These are phyloP conservation scores for Melinopterus prodromus DNA, from an alignment of 2,888 invertebrate species.

Conservation along the genomic window DNA sequence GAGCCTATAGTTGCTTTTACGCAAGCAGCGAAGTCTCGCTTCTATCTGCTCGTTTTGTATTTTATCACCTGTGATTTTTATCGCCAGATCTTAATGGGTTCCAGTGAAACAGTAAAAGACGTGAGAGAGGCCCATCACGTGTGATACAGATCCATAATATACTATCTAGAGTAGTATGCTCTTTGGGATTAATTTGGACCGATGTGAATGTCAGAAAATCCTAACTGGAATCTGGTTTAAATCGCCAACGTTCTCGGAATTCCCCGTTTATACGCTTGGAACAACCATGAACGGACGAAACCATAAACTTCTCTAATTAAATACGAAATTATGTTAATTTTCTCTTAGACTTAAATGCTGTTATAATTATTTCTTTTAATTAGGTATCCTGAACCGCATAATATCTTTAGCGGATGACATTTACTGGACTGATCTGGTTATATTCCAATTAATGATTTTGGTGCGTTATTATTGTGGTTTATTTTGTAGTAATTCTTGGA, in stretches of 20 bases:
- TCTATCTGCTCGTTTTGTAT: conserved; percentile 4
- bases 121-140: not conserved
- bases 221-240: not conserved
- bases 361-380: not conserved
- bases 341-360: not conserved
- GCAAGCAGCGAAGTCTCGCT: not conserved
- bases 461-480: not conserved
- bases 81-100: not conserved
- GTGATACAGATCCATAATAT: conserved; percentile 4
- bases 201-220: not conserved
- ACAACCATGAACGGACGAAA: not conserved
- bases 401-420: not conserved
- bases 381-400: not conserved
- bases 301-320: not conserved
- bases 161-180: conserved; percentile 4
- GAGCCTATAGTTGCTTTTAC: not conserved
- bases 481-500: not conserved
- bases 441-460: not conserved
- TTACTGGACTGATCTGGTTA: not conserved
- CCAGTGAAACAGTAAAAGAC: conserved; percentile 4
- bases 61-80: conserved; percentile 4
- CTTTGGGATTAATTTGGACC: not conserved
- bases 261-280: not conserved
- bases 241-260: not conserved
- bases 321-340: not conserved